Evolutionary conservation across 1,140 invertebrate species (phyloP).

Genomic region (Pectinophora gossypiella): DNA sequence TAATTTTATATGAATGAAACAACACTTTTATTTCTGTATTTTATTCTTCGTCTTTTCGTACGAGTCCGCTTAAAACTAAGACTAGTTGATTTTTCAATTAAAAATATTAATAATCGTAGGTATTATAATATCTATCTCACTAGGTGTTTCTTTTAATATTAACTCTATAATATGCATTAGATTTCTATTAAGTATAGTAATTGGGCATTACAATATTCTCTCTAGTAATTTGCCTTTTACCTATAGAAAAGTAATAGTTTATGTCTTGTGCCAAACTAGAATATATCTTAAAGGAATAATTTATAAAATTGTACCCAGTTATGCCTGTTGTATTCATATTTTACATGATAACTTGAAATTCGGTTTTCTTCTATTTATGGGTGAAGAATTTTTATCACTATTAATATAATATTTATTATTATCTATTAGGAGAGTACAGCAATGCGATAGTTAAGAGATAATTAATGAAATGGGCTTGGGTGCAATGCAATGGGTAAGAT

Average conservation of each 20-base stretch:
- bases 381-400: too few species aligned
- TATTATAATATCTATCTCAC: conserved; percentile 15
- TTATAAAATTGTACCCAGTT: neutral
- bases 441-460: too few species aligned
- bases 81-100: neutral
- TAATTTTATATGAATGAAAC: too few species aligned
- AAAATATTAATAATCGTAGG: conserved; percentile 7
- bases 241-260: too few species aligned
- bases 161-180: conserved; percentile 1
- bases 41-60: neutral
- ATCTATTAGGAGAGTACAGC: too few species aligned
- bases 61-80: neutral
- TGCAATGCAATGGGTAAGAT: too few species aligned
- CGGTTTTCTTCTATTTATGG: too few species aligned
- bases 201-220: conserved; percentile 9
- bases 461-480: too few species aligned
- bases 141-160: conserved; percentile 12
- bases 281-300: neutral
- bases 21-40: neutral
- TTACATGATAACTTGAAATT: too few species aligned
- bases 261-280: neutral
- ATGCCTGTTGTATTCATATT: neutral
- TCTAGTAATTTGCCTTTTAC: too few species aligned
- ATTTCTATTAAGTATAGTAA: neutral
- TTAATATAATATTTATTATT: too few species aligned